Percentiles rank a stretch among this genome's conserved stretches.
phyloP scores from a whole-genome alignment of 2,888 invertebrate genomes.

The Agrenia bidenticulata region DNA sequence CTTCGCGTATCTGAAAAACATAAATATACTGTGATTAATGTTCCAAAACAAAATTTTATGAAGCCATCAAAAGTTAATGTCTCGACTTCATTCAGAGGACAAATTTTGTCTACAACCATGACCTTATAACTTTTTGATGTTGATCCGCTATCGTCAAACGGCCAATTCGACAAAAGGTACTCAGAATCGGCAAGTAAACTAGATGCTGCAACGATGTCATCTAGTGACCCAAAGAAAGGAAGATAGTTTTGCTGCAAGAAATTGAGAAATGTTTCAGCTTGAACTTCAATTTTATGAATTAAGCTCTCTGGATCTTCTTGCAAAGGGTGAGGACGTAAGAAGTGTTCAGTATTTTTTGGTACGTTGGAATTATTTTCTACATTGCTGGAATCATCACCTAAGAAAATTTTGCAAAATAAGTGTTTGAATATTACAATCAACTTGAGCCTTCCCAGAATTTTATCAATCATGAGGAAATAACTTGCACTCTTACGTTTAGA shows the following conservation, averaged over 20 bases:
- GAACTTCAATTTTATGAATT: slow-evolving; percentile 56
- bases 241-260: slow-evolving; percentile 60
- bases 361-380: background rate
- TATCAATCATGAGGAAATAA: too few relatives aligned
- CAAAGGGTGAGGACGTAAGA: slow-evolving; percentile 10
- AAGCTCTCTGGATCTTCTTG: slow-evolving; percentile 54
- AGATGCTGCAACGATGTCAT: slow-evolving; percentile 64
- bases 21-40: too few relatives aligned
- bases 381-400: background rate
- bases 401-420: background rate
- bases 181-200: slow-evolving; percentile 72
- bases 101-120: too few relatives aligned
- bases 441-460: background rate
- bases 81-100: too few relatives aligned
- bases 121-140: slow-evolving; percentile 26
- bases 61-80: too few relatives aligned
- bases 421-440: too few relatives aligned
- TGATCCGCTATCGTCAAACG: slow-evolving; percentile 36
- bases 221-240: slow-evolving; percentile 68
- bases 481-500: slow-evolving; percentile 57
- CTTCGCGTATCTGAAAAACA: slow-evolving; percentile 36
- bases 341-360: background rate
- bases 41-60: too few relatives aligned
- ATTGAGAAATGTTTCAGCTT: slow-evolving; percentile 56
- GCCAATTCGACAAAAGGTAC: slow-evolving; percentile 57